A percentile compares a stretch with the other conserved stretches of the same genome.
These are phyloP conservation scores for Enteromius paludinosus DNA, from an alignment of 2,797 vertebrate genomes.

Conservation along the genomic window DNA sequence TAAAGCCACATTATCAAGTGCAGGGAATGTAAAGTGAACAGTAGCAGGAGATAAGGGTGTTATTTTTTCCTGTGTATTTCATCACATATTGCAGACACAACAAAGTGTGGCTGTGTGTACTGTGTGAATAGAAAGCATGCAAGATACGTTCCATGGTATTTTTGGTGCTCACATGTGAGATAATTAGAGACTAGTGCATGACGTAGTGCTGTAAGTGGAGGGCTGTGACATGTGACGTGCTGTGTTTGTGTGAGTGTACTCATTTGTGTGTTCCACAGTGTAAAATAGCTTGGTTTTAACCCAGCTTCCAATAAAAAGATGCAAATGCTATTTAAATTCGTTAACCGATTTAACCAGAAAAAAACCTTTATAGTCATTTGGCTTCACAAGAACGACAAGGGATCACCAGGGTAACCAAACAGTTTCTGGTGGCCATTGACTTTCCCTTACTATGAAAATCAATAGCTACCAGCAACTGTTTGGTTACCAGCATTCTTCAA, in stretches of 20 bases:
- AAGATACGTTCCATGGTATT: slow-evolving; percentile 53
- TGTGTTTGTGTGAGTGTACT: slow-evolving; percentile 37
- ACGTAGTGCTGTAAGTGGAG: slow-evolving; percentile 48
- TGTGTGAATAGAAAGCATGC: slow-evolving; percentile 56
- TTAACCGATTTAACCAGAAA: slow-evolving; percentile 23
- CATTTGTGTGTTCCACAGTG: neutral
- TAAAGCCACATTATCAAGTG: slow-evolving; percentile 68
- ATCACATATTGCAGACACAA: slow-evolving; percentile 58
- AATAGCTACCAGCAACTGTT: neutral
- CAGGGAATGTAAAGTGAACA: slow-evolving; percentile 73
- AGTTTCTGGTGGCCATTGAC: neutral
- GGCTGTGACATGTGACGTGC: slow-evolving; percentile 22
- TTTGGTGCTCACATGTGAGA: slow-evolving; percentile 62
- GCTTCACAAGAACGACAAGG: neutral
- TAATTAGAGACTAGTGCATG: slow-evolving; percentile 63
- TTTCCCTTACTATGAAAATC: neutral
- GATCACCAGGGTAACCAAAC: neutral
- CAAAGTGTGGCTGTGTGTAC: slow-evolving; percentile 56
- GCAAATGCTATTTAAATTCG: neutral
- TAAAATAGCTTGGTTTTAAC: slow-evolving; percentile 9
- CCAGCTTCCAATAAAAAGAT: neutral
- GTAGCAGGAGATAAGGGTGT: slow-evolving; percentile 73
- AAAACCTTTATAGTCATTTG: neutral
- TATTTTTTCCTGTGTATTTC: slow-evolving; percentile 68
- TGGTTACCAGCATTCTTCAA: neutral